Conservation (phyloP, 2,888 invertebrate species). For the Druceiella hillmani region DNA sequence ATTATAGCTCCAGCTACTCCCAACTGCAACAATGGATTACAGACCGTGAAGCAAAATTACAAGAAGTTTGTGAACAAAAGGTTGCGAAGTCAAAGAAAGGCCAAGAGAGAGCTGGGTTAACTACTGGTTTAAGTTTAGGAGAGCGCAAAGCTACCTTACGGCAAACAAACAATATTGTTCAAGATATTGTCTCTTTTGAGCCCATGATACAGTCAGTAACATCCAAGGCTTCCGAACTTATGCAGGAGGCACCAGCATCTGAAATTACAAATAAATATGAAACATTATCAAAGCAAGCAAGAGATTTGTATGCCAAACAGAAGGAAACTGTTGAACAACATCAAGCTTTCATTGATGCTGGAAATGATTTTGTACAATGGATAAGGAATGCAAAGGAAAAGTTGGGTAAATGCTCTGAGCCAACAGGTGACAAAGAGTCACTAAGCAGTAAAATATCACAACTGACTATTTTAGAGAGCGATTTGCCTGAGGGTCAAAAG, state of each 20-base stretch:
- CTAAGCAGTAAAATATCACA: conserved; percentile 82
- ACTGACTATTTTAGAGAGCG: conserved; percentile 77
- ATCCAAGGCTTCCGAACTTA: conserved; percentile 87
- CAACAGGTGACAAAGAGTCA: conserved; percentile 87
- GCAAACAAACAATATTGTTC: conserved; percentile 90
- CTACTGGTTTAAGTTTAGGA: conserved; percentile 70
- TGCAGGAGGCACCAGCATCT: conserved; percentile 85
- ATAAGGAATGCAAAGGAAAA: conserved; percentile 85
- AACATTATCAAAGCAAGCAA: conserved; percentile 83
- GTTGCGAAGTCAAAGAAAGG: conserved; percentile 73
- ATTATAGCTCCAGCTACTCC: conserved; percentile 89
- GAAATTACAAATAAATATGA: conserved; percentile 91
- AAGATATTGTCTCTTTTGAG: conserved; percentile 94
- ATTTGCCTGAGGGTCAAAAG: conserved; percentile 75
- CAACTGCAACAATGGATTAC: conserved; percentile 93
- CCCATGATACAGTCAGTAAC: conserved; percentile 96
- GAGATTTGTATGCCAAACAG: conserved; percentile 82
- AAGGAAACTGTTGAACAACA: conserved; percentile 87
- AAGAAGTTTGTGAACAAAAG: conserved; percentile 84
- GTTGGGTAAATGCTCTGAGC: conserved; percentile 86
- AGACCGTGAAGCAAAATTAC: conserved; percentile 86
- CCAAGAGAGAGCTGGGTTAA: conserved; percentile 64
- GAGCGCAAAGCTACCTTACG: conserved; percentile 85
- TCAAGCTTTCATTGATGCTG: conserved; percentile 87
- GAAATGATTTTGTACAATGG: conserved; percentile 90